These are phyloP conservation scores for Leptopilina syphax DNA, from an alignment of 2,888 invertebrate species.

Conservation along the genomic window DNA sequence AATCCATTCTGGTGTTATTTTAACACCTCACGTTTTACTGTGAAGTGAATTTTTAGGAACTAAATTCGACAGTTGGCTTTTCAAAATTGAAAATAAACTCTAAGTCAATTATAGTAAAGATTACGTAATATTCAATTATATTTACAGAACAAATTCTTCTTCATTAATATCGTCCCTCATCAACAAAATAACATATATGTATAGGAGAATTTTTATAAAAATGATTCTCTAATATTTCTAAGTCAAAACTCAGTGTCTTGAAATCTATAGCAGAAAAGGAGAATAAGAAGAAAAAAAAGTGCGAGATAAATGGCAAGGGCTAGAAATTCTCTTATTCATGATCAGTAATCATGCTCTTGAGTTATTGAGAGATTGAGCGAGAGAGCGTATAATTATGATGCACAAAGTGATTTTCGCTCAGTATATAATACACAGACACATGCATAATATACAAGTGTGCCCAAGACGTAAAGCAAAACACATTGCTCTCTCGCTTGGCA, in stretches of 20 bases:
- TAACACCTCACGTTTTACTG: too few relatives aligned
- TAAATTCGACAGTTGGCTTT: too few relatives aligned
- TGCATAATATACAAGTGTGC: conserved; percentile 40
- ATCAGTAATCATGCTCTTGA: conserved; percentile 67
- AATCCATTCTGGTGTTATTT: too few relatives aligned
- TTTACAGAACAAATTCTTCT: too few relatives aligned
- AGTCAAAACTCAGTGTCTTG: not conserved
- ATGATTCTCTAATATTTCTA: too few relatives aligned
- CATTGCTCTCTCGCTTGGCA: conserved; percentile 49
- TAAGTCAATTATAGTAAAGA: too few relatives aligned
- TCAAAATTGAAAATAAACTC: too few relatives aligned
- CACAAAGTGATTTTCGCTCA: conserved; percentile 71
- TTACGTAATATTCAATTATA: too few relatives aligned
- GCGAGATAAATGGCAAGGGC: conserved; percentile 12
- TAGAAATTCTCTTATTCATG: conserved; percentile 47
- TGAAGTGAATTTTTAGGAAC: too few relatives aligned
- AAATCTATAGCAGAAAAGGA: not conserved
- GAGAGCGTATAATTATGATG: conserved; percentile 70
- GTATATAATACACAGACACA: not conserved
- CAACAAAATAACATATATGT: too few relatives aligned
- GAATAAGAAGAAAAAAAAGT: not conserved
- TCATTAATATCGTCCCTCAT: too few relatives aligned
- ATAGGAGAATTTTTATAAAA: too few relatives aligned
- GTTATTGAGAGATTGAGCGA: conserved; percentile 71
- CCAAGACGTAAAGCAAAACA: conserved; percentile 41